Conservation (phyloP, 2,113 vertebrate species). For the Corapipo altera region DNA sequence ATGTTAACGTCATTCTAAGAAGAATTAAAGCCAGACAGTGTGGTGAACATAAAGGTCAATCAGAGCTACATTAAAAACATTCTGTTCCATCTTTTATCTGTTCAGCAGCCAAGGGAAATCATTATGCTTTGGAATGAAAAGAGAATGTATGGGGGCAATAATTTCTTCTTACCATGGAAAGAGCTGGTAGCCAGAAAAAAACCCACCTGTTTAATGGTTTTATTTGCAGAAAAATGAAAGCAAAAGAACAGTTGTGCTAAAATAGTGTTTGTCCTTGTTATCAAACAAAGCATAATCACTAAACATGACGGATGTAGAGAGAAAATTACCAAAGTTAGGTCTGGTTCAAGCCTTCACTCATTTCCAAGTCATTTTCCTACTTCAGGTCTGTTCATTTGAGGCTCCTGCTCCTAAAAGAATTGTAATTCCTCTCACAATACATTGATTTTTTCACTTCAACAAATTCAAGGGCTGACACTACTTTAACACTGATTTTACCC, state of each 20-base stretch:
- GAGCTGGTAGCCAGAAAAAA: not conserved
- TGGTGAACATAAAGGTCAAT: constrained; percentile 45
- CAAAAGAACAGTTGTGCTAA: not conserved
- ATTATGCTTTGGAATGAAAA: not conserved
- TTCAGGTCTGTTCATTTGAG: not conserved
- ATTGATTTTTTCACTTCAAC: not conserved
- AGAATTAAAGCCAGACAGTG: constrained; percentile 45
- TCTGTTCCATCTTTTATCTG: not conserved
- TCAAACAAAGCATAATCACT: constrained; percentile 9
- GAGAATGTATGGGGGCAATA: not conserved
- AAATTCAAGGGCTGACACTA: not conserved
- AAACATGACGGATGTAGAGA: not conserved
- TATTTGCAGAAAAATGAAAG: not conserved
- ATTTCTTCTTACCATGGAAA: not conserved
- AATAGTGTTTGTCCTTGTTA: not conserved
- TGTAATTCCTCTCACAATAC: not conserved
- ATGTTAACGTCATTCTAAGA: constrained; percentile 9
- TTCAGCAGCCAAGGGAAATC: not conserved
- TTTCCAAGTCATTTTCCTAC: not conserved
- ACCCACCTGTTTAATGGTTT: not conserved
- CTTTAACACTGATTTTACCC: not conserved
- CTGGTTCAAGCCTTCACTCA: not conserved
- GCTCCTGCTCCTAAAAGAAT: not conserved
- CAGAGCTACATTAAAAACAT: not conserved
- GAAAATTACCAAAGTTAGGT: not conserved